These are phyloP conservation scores for Choristoneura rosaceana DNA, from an alignment of 2,888 invertebrate species.

Conservation along the genomic window DNA sequence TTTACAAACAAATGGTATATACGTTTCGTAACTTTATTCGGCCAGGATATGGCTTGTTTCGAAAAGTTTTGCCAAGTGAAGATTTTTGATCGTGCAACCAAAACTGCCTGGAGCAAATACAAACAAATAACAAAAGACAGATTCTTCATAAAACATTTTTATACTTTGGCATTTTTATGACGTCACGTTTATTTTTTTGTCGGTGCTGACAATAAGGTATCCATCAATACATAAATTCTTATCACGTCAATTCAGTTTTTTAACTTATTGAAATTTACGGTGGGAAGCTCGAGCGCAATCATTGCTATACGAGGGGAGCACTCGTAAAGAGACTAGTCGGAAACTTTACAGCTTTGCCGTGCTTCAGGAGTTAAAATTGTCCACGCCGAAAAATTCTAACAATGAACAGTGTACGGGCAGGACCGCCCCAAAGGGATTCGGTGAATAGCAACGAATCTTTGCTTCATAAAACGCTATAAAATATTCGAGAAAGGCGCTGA, in stretches of 20 bases:
- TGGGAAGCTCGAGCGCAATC: slow-evolving; percentile 69
- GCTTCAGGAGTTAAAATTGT: slow-evolving; percentile 65
- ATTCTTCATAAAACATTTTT: slow-evolving; percentile 35
- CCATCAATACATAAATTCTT: slow-evolving; percentile 52
- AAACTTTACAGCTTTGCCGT: slow-evolving; percentile 69
- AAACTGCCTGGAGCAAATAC: background rate
- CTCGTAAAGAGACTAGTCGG: slow-evolving; percentile 76
- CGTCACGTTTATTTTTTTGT: slow-evolving; percentile 40
- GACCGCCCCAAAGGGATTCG: slow-evolving; percentile 12
- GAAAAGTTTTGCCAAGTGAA: slow-evolving; percentile 7
- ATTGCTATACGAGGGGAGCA: slow-evolving; percentile 70
- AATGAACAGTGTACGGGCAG: slow-evolving; percentile 42
- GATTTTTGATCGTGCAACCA: slow-evolving; percentile 8
- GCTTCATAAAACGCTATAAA: background rate
- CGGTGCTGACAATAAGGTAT: slow-evolving; percentile 33
- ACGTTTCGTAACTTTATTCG: slow-evolving; percentile 11
- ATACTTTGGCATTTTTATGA: slow-evolving; percentile 25
- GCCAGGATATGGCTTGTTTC: slow-evolving; percentile 10
- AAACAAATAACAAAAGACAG: slow-evolving; percentile 28
- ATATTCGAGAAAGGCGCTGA: background rate
- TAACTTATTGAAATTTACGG: slow-evolving; percentile 70
- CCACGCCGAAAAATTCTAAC: slow-evolving; percentile 59
- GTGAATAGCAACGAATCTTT: slow-evolving; percentile 11
- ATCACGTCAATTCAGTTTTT: slow-evolving; percentile 63
- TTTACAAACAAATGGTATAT: slow-evolving; percentile 13